These are phyloP conservation scores for Alcedo atthis DNA, from an alignment of 2,797 vertebrate genomes.

Conservation along the genomic window DNA sequence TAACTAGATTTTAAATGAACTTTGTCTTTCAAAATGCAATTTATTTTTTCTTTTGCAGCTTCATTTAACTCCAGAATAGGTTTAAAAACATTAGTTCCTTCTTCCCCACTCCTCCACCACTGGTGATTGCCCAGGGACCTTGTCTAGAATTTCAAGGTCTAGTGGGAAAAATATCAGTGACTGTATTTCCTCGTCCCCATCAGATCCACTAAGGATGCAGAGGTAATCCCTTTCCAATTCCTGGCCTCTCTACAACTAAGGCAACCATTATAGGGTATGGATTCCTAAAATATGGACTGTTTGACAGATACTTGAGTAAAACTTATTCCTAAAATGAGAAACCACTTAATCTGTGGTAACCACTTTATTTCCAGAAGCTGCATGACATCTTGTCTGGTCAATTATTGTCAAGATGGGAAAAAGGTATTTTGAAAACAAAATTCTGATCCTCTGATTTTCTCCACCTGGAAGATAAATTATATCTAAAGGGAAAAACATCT, in stretches of 20 bases:
- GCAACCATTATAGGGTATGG: background rate
- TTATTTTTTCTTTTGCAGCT: background rate
- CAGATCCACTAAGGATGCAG: background rate
- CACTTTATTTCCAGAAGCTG: background rate
- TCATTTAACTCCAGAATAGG: background rate
- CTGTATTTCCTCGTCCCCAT: background rate
- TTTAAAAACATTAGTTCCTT: background rate
- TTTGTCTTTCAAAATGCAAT: conserved; percentile 1
- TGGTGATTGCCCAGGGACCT: background rate
- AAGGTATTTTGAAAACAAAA: background rate
- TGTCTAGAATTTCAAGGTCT: background rate
- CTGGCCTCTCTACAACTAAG: background rate
- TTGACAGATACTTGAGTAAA: background rate
- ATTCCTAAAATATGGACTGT: background rate
- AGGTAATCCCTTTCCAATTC: background rate
- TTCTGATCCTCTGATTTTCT: background rate
- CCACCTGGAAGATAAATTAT: background rate
- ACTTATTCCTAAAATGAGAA: background rate
- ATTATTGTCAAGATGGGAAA: background rate
- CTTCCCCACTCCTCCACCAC: background rate
- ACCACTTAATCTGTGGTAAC: background rate
- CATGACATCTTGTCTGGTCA: background rate
- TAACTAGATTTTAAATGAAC: background rate
- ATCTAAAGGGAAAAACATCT: background rate
- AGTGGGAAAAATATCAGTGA: background rate